Evolutionary conservation across 64 coral and sea anemone species (phyloP).

Genomic region (Montipora foliosa): DNA sequence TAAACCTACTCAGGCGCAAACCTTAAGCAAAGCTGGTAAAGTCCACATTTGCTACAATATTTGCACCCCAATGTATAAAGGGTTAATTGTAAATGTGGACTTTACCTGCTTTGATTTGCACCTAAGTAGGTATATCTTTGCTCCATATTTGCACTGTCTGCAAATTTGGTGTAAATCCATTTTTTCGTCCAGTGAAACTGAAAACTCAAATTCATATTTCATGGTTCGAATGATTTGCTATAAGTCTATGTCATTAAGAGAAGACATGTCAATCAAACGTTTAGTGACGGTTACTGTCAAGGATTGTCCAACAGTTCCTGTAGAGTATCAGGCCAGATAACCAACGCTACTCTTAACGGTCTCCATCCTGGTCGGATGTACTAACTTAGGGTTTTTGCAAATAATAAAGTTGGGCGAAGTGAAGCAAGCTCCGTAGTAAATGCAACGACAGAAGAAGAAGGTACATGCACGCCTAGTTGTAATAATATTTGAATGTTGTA

Average conservation of each 20-base stretch:
- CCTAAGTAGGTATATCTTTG: too few relatives aligned
- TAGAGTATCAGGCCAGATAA: neutral
- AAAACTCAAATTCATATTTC: neutral
- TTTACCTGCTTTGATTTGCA: neutral
- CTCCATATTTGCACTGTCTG: too few relatives aligned
- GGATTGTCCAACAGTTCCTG: neutral
- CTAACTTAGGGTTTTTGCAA: neutral
- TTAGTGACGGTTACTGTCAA: neutral
- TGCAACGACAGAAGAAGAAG: slow-evolving; percentile 27
- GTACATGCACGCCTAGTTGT: neutral
- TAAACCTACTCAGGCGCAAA: too few relatives aligned
- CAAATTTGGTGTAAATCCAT: too few relatives aligned
- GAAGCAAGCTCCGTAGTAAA: neutral
- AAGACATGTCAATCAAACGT: neutral
- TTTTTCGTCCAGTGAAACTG: too few relatives aligned
- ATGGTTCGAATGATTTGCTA: too few relatives aligned
- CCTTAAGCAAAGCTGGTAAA: too few relatives aligned
- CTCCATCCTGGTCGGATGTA: neutral
- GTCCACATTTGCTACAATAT: too few relatives aligned
- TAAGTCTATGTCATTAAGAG: neutral
- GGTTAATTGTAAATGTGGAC: too few relatives aligned
- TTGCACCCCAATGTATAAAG: too few relatives aligned
- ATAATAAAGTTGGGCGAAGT: neutral
- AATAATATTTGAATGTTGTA: too few relatives aligned
- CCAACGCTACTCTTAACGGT: neutral